phyloP scores from a whole-genome alignment of 2,113 vertebrate species.

The Acrocephalus kingi region DNA sequence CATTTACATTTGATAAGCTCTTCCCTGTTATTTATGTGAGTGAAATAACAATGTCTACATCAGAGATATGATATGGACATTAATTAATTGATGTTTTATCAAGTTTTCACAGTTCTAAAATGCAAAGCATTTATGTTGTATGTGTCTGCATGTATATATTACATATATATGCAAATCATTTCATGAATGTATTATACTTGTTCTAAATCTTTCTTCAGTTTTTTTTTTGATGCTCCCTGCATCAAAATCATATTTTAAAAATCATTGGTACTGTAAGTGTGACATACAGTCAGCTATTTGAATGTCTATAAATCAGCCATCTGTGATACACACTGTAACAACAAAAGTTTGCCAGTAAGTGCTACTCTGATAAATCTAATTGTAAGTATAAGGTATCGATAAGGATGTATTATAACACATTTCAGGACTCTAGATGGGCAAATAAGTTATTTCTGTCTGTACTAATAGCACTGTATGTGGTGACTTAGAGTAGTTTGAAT shows the following conservation, averaged over 20 bases:
- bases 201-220: constrained; percentile 16
- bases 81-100: constrained; percentile 3
- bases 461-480: background rate
- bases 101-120: background rate
- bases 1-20: background rate
- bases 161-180: background rate
- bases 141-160: background rate
- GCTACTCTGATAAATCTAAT: constrained; percentile 56
- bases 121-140: background rate
- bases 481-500: background rate
- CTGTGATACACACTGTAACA: constrained; percentile 53
- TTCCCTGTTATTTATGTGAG: background rate
- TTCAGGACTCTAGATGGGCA: background rate
- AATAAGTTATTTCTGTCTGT: background rate
- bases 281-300: constrained; percentile 57
- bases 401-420: constrained; percentile 29
- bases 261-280: constrained; percentile 56
- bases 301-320: constrained; percentile 62
- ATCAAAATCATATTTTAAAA: constrained; percentile 48
- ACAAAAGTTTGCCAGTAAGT: constrained; percentile 54
- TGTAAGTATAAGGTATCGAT: constrained; percentile 51
- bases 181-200: background rate
- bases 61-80: background rate
- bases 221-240: background rate
- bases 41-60: background rate